A percentile compares a stretch with the other conserved stretches of the same genome.
Conservation (phyloP, 2,888 invertebrate genomes). For the Tetragonula carbonaria region DNA sequence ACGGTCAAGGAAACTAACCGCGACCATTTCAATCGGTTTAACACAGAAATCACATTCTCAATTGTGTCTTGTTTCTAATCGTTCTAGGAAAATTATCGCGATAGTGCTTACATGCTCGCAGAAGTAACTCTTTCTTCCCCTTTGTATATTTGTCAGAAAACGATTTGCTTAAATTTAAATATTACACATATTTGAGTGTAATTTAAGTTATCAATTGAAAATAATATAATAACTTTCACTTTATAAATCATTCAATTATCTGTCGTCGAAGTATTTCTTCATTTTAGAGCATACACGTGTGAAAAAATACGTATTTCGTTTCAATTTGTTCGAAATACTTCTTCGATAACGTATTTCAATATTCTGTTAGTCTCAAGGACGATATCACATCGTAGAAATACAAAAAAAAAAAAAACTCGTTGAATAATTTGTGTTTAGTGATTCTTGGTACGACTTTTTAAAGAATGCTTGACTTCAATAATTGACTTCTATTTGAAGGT, state of each 20-base stretch:
- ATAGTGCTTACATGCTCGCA: background rate
- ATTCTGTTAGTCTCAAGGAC: background rate
- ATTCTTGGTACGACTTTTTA: background rate
- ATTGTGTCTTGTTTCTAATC: constrained; percentile 22
- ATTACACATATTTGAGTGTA: background rate
- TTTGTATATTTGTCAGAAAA: background rate
- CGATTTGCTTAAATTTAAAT: background rate
- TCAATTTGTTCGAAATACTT: too few species aligned
- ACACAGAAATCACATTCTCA: constrained; percentile 25
- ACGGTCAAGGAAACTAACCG: constrained; percentile 44
- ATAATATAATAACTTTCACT: background rate
- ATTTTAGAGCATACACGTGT: background rate
- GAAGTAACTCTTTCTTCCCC: background rate
- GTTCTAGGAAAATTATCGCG: background rate
- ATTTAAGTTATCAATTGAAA: background rate
- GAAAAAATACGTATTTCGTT: too few species aligned
- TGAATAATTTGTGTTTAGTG: background rate
- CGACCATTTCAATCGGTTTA: background rate
- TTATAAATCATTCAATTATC: background rate
- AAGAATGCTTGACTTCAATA: background rate
- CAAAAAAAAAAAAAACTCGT: background rate
- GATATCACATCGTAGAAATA: background rate
- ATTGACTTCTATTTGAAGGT: background rate
- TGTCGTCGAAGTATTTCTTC: background rate
- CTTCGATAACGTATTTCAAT: too few species aligned